phyloP scores from a whole-genome alignment of 2,888 invertebrate genomes.

The Yponomeuta evonymella region DNA sequence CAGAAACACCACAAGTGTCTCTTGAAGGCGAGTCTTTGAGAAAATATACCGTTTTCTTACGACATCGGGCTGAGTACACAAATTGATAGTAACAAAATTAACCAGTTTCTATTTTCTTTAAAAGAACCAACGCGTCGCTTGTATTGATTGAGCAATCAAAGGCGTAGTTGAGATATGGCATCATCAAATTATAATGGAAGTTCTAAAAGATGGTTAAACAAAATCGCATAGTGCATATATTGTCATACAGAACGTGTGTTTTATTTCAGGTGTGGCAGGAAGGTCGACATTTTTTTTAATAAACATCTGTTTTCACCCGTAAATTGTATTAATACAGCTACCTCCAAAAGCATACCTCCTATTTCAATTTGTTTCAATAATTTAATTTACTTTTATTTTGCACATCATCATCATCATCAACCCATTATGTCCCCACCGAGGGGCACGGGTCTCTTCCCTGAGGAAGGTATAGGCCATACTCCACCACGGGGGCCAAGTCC shows the following conservation, averaged over 20 bases:
- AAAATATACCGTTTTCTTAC: slow-evolving; percentile 1
- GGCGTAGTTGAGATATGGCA: neutral
- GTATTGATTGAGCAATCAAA: neutral
- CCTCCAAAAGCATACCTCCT: too few relatives aligned
- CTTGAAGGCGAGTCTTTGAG: neutral
- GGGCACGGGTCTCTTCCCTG: too few relatives aligned
- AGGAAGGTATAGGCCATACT: too few relatives aligned
- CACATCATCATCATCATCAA: too few relatives aligned
- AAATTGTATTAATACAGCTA: neutral
- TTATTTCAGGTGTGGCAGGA: neutral
- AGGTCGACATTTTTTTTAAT: neutral
- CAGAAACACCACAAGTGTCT: neutral
- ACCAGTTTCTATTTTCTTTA: neutral
- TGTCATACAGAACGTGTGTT: neutral
- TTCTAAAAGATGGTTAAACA: slow-evolving; percentile 2
- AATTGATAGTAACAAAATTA: neutral
- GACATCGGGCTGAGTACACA: neutral
- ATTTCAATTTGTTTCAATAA: too few relatives aligned
- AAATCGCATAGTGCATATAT: neutral
- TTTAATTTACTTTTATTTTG: too few relatives aligned
- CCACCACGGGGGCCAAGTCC: too few relatives aligned
- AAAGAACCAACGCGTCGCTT: neutral
- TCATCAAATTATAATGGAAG: slow-evolving; percentile 5
- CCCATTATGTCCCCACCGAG: too few relatives aligned
- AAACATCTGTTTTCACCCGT: neutral